Conservation (phyloP, 2,113 vertebrate genomes). For the Hypocryptadius cinnamomeus region DNA sequence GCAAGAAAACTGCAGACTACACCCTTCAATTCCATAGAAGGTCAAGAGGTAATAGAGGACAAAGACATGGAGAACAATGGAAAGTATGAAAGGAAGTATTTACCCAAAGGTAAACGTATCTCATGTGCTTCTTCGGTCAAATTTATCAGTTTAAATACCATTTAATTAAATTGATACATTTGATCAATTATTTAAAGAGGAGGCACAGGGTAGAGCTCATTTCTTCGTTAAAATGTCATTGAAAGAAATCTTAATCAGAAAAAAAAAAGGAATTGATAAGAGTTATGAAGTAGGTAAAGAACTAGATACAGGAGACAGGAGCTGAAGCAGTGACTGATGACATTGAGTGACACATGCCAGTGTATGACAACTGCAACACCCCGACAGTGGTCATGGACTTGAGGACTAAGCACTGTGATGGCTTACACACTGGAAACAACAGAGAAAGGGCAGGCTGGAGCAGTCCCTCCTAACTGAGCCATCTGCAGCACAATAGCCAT, state of each 20-base stretch:
- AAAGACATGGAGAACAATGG: neutral
- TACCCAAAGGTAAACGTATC: neutral
- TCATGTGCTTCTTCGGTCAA: neutral
- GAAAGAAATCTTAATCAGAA: neutral
- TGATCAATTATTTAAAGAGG: neutral
- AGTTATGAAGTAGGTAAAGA: neutral
- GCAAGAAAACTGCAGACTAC: neutral
- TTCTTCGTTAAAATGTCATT: neutral
- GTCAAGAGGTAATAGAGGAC: neutral
- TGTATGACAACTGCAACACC: neutral
- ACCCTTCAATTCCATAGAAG: rapidly evolving
- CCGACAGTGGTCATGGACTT: neutral
- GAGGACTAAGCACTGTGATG: neutral
- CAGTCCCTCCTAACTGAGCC: neutral
- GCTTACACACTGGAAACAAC: neutral
- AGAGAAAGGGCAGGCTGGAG: neutral
- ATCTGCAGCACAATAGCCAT: neutral
- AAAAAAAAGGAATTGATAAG: neutral
- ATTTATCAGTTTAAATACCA: neutral
- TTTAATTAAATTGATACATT: neutral
- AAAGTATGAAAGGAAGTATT: neutral
- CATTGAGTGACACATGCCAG: neutral
- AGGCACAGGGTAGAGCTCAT: neutral
- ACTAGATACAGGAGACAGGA: neutral
- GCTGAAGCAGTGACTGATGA: neutral